These are phyloP conservation scores for Agapornis roseicollis DNA, from an alignment of 2,113 vertebrate species.

Conservation along the genomic window DNA sequence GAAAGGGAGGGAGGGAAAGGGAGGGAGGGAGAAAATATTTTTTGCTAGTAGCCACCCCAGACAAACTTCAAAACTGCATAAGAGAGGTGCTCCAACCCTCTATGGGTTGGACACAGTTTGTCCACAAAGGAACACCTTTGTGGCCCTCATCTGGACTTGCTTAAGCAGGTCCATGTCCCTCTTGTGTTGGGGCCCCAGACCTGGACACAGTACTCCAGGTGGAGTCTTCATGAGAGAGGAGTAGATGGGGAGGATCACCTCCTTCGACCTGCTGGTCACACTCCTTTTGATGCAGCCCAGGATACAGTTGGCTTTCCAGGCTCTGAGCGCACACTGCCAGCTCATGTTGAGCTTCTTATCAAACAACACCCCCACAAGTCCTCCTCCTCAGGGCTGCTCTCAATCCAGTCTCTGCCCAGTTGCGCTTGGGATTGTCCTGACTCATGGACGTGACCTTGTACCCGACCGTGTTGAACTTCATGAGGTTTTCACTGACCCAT, in stretches of 20 bases:
- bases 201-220: neutral
- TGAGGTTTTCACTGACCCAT: neutral
- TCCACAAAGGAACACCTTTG: neutral
- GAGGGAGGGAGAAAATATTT: neutral
- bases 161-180: neutral
- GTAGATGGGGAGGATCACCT: neutral
- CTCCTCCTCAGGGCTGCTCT: neutral
- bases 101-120: no score
- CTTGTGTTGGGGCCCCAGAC: neutral
- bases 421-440: neutral
- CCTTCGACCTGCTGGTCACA: neutral
- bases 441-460: neutral
- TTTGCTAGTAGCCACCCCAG: neutral
- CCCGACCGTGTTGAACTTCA: neutral
- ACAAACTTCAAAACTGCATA: neutral
- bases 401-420: neutral
- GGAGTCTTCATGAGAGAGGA: neutral
- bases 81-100: neutral
- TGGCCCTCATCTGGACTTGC: neutral
- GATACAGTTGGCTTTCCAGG: neutral
- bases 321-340: neutral
- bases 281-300: neutral
- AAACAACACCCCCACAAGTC: neutral
- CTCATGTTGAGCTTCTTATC: neutral
- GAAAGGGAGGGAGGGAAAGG: no score